Percentiles rank a stretch among this genome's conserved stretches.
These are phyloP conservation scores for Anadara kagoshimensis DNA, from an alignment of 1,140 invertebrate genomes.

Conservation along the genomic window DNA sequence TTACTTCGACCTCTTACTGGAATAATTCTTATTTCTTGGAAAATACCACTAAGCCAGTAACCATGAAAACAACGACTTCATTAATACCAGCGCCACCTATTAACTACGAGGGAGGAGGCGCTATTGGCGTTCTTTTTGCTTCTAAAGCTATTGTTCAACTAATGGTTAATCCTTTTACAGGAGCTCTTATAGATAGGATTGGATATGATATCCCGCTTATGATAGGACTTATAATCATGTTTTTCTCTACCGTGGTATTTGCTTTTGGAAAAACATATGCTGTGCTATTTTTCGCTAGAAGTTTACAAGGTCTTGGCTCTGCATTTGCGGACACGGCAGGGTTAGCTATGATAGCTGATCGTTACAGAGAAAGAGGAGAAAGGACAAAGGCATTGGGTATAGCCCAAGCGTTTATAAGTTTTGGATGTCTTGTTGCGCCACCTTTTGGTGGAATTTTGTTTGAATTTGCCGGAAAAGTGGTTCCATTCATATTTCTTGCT, in stretches of 20 bases:
- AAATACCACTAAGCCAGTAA: not conserved
- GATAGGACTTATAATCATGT: conserved; percentile 98
- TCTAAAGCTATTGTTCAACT: conserved; percentile 99
- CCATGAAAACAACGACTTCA: not conserved
- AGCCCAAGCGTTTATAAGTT: conserved; percentile 98
- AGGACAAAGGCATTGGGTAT: conserved; percentile 97
- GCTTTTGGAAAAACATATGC: conserved; percentile 96
- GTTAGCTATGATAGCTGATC: conserved; percentile 99
- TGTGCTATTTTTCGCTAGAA: conserved; percentile 97
- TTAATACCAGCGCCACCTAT: conserved; percentile 58
- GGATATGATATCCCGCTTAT: conserved; percentile 99
- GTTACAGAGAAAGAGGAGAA: conserved; percentile 97
- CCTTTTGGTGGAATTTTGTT: conserved; percentile 98
- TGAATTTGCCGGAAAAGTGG: conserved; percentile 97
- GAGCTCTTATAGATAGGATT: conserved; percentile 97
- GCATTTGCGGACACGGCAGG: conserved; percentile 99
- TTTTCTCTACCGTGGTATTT: conserved; percentile 98
- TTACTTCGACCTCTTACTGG: conserved; percentile 6
- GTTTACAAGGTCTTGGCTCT: conserved; percentile 98
- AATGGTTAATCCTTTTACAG: conserved; percentile 98
- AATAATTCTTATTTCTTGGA: not conserved
- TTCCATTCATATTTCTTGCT: conserved; percentile 97
- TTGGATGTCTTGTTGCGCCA: conserved; percentile 99
- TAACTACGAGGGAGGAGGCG: conserved; percentile 91
- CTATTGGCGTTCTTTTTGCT: conserved; percentile 97